Evolutionary conservation across 2,888 invertebrate genomes (phyloP).

Genomic region (Galeruca laticollis): DNA sequence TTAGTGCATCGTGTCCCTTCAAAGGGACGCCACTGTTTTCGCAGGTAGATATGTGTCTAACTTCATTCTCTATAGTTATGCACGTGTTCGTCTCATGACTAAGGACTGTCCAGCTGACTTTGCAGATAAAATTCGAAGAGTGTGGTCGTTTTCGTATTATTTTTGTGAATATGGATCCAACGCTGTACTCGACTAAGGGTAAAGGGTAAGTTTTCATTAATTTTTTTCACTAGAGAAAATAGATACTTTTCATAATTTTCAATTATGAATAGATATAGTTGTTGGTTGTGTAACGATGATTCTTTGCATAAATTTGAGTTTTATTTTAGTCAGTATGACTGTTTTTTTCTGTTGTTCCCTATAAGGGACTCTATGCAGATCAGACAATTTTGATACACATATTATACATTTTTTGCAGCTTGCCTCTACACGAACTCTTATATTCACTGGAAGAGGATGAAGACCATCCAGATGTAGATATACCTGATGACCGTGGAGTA

Average conservation of each 20-base stretch:
- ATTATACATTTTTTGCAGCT: conserved; percentile 25
- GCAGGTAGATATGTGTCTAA: too few relatives aligned
- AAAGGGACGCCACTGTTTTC: too few relatives aligned
- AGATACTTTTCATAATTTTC: background rate
- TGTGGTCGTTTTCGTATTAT: background rate
- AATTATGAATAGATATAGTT: background rate
- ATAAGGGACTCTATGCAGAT: conserved; percentile 22
- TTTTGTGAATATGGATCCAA: conserved; percentile 2
- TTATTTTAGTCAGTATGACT: background rate
- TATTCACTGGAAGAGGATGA: conserved; percentile 14
- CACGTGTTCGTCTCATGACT: background rate
- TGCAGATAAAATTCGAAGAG: background rate
- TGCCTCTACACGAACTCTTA: conserved; percentile 17
- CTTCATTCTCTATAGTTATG: too few relatives aligned
- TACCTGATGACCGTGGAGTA: too few relatives aligned
- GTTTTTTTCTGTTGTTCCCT: background rate
- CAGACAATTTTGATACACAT: too few relatives aligned
- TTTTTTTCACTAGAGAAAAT: too few relatives aligned
- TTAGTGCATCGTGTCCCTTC: too few relatives aligned
- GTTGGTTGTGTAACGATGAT: background rate
- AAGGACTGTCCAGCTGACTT: background rate
- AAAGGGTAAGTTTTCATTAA: background rate
- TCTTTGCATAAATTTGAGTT: background rate
- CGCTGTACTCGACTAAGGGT: background rate
- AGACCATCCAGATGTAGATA: too few relatives aligned